Percentiles rank a stretch among this genome's conserved stretches.
These are phyloP conservation scores for Listronotus oregonensis DNA, from an alignment of 1,140 invertebrate species.

Conservation along the genomic window DNA sequence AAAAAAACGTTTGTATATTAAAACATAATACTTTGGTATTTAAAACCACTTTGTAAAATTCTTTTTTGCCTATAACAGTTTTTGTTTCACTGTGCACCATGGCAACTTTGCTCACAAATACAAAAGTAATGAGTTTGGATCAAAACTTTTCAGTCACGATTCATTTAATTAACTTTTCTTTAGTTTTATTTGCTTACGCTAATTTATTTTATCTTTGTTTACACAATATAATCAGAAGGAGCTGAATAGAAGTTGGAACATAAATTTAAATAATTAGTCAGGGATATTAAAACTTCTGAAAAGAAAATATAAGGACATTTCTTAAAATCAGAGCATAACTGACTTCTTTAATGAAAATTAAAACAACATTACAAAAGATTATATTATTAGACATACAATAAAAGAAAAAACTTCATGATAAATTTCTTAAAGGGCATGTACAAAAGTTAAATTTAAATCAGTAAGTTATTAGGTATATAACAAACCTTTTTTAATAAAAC, in stretches of 20 bases:
- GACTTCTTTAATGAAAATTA: no score
- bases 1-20: no score
- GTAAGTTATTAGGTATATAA: no score
- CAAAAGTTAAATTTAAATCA: no score
- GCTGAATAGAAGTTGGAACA: constrained; percentile 1
- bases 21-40: no score
- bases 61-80: no score
- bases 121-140: constrained; percentile 9
- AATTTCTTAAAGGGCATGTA: no score
- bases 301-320: not conserved
- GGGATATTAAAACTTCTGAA: not conserved
- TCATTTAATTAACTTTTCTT: constrained; percentile 24
- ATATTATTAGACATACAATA: no score
- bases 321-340: not conserved
- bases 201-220: constrained; percentile 22
- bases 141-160: constrained; percentile 14
- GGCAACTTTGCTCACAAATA: not conserved
- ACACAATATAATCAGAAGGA: constrained; percentile 11
- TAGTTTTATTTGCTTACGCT: constrained; percentile 17
- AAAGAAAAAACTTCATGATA: no score
- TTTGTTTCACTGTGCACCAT: not conserved
- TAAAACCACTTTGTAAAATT: no score
- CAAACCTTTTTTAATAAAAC: no score
- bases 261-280: constrained; percentile 10
- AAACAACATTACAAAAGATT: no score